Conservation (phyloP, 2,888 invertebrate genomes). For the Diaperis boleti region DNA sequence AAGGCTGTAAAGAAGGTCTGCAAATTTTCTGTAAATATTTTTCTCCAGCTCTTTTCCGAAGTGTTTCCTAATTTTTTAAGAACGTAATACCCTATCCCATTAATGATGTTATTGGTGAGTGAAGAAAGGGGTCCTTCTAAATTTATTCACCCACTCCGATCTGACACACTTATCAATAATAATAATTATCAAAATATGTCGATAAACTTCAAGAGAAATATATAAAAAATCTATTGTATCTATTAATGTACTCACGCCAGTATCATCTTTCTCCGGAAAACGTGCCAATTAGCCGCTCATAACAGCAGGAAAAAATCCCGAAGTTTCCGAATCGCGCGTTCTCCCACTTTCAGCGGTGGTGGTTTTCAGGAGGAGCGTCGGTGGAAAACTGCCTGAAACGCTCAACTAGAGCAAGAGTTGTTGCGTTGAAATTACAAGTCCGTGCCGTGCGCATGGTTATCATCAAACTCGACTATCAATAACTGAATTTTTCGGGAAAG, state of each 20-base stretch:
- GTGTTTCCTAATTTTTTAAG: too few species aligned
- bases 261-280: neutral
- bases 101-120: too few species aligned
- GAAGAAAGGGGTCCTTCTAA: too few species aligned
- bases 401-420: conserved; percentile 21
- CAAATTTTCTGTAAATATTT: too few species aligned
- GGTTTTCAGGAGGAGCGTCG: conserved; percentile 38
- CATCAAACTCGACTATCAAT: conserved; percentile 26
- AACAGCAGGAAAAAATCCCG: neutral
- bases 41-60: too few species aligned
- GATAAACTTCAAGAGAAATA: too few species aligned
- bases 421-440: conserved; percentile 21
- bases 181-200: too few species aligned
- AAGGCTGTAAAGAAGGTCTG: too few species aligned
- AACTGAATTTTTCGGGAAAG: conserved; percentile 11
- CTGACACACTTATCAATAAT: too few species aligned
- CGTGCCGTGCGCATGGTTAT: conserved; percentile 38
- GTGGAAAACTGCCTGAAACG: conserved; percentile 32
- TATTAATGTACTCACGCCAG: neutral
- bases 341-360: conserved; percentile 12
- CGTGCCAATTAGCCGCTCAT: neutral
- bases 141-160: too few species aligned
- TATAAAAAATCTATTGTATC: too few species aligned
- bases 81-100: too few species aligned
- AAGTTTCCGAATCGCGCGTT: conserved; percentile 23